Evolutionary conservation across 2,888 invertebrate genomes (phyloP).

Genomic region (Lepeophtheirus nordmannii): DNA sequence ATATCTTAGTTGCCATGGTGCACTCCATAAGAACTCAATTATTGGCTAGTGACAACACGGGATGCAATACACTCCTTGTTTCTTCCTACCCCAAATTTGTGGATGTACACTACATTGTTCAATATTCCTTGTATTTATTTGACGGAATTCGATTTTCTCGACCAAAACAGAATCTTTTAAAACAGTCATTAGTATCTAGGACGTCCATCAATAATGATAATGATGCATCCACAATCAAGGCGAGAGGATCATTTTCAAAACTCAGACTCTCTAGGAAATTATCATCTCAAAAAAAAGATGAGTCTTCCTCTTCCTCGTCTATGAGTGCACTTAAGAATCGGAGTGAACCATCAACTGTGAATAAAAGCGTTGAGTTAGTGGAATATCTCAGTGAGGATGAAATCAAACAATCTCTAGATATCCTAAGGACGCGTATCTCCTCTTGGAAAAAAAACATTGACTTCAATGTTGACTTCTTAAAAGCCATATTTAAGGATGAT

Average conservation of each 20-base stretch:
- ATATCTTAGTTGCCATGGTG: conserved; percentile 16
- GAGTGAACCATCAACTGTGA: not conserved
- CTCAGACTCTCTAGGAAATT: no score
- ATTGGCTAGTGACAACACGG: conserved; percentile 6
- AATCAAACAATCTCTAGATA: not conserved
- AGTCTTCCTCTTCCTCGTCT: not conserved
- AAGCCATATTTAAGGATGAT: not conserved
- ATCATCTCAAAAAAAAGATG: no score
- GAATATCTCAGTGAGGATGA: not conserved
- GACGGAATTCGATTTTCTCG: not conserved
- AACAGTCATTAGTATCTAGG: not conserved
- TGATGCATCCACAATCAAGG: not conserved
- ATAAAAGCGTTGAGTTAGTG: not conserved
- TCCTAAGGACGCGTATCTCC: not conserved
- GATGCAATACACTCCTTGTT: conserved; percentile 12
- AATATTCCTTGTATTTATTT: conserved; percentile 6
- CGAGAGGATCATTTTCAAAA: not conserved
- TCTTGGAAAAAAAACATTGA: not conserved
- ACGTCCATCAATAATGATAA: not conserved
- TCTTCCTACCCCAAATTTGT: conserved; percentile 13
- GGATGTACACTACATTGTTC: not conserved
- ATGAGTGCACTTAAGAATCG: not conserved
- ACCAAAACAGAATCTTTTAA: not conserved
- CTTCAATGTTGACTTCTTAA: not conserved
- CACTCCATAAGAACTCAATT: not conserved